A percentile compares a stretch with the other conserved stretches of the same genome.
phyloP scores from a whole-genome alignment of 2,113 vertebrate species.

The mouse (Mus musculus) region GRCm39 chr12:29120001-29120500 shows the following conservation, averaged over 20 bases:
- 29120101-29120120: neutral
- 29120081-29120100: neutral
- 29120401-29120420: neutral
- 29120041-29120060: neutral
- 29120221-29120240: neutral
- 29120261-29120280: neutral
- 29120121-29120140: neutral
- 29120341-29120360: too few species aligned
- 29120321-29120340: neutral
- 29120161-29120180: neutral
- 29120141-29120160: too few species aligned
- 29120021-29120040: neutral
- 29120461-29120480: neutral
- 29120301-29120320: too few species aligned
- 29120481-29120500: constrained; percentile 63
- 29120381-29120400: rapidly evolving
- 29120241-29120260: too few species aligned
- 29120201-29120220: rapidly evolving
- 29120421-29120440: constrained; percentile 60
- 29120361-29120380: neutral
- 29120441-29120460: constrained; percentile 54
- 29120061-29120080: rapidly evolving
- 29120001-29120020: rapidly evolving
- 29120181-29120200: neutral
- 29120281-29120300: neutral